Percentiles rank a stretch among this genome's conserved stretches.
These are phyloP conservation scores for Spialia ferax DNA, from an alignment of 2,888 invertebrate genomes.

Conservation along the genomic window DNA sequence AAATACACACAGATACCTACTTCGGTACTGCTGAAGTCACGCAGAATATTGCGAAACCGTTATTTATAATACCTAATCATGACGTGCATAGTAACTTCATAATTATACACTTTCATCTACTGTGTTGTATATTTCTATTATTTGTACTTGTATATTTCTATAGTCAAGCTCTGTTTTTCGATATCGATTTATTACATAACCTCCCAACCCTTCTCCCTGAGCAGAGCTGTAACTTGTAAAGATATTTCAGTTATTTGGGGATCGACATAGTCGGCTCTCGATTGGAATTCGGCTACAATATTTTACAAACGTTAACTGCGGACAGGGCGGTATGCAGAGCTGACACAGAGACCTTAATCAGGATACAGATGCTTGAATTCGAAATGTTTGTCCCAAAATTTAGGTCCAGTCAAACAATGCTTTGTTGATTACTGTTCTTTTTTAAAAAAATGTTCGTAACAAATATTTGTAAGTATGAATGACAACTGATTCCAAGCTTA, in stretches of 20 bases:
- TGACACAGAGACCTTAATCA: constrained; percentile 47
- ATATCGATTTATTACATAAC: constrained; percentile 18
- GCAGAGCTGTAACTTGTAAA: constrained; percentile 48
- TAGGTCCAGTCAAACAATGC: constrained; percentile 19
- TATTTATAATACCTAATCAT: too few relatives aligned
- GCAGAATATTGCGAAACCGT: too few relatives aligned
- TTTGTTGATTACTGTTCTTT: too few relatives aligned
- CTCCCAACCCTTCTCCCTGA: constrained; percentile 31
- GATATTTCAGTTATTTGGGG: constrained; percentile 68
- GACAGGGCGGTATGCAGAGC: constrained; percentile 55
- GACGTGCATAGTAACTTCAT: too few relatives aligned
- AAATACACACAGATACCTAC: too few relatives aligned
- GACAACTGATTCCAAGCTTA: too few relatives aligned
- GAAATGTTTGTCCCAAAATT: constrained; percentile 31
- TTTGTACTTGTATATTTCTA: too few relatives aligned
- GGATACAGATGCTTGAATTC: constrained; percentile 16
- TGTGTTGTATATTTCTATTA: too few relatives aligned
- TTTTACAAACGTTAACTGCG: constrained; percentile 56
- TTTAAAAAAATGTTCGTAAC: too few relatives aligned
- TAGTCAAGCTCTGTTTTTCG: neutral
- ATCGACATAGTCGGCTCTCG: constrained; percentile 56
- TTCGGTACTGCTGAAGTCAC: too few relatives aligned
- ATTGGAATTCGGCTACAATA: constrained; percentile 58
- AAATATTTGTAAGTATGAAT: too few relatives aligned
- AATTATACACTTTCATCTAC: too few relatives aligned